phyloP scores from a whole-genome alignment of 2,888 invertebrate species.

The Euplexia lucipara region DNA sequence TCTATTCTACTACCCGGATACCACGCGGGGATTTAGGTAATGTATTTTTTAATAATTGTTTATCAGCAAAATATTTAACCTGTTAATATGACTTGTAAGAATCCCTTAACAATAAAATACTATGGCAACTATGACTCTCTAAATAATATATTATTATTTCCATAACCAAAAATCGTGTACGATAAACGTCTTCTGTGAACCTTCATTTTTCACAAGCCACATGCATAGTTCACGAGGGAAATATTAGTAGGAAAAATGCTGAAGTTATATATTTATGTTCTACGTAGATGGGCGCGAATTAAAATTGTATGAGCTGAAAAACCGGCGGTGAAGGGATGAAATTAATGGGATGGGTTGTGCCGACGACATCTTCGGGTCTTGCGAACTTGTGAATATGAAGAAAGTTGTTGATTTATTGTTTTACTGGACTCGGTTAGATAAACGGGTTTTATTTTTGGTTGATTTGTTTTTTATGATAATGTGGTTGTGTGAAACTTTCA shows the following conservation, averaged over 20 bases:
- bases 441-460: conserved; percentile 25
- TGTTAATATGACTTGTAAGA: too few species aligned
- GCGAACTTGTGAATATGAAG: conserved; percentile 60
- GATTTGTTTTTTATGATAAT: conserved; percentile 12
- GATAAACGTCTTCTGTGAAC: conserved; percentile 62
- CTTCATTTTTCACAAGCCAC: conserved; percentile 84
- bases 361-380: conserved; percentile 57
- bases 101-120: too few species aligned
- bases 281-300: conserved; percentile 64
- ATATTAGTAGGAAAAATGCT: conserved; percentile 85
- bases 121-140: too few species aligned
- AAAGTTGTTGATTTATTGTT: conserved; percentile 59
- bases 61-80: too few species aligned
- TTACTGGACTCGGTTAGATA: conserved; percentile 48
- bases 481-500: neutral
- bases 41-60: too few species aligned
- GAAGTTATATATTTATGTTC: conserved; percentile 75
- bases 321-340: conserved; percentile 60
- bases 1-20: too few species aligned
- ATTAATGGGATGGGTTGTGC: conserved; percentile 60
- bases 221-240: conserved; percentile 86
- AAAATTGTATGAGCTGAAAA: conserved; percentile 67
- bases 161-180: conserved; percentile 26
- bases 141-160: too few species aligned
- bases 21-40: too few species aligned